Percentiles rank a stretch among this genome's conserved stretches.
phyloP scores from a whole-genome alignment of 2,113 vertebrate species.

The Nibea coibor region DNA sequence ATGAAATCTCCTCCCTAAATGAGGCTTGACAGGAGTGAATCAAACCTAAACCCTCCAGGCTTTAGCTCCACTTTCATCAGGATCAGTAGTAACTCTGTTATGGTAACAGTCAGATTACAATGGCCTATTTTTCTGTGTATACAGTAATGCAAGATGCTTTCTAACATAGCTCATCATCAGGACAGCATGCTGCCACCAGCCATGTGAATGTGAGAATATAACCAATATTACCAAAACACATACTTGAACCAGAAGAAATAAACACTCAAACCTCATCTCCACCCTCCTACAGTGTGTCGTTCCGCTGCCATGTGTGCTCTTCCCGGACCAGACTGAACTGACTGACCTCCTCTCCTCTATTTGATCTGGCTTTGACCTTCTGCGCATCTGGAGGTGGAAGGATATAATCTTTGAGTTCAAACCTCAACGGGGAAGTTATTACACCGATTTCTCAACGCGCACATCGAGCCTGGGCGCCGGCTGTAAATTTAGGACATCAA shows the following conservation, averaged over 20 bases:
- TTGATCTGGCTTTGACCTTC: conserved; percentile 64
- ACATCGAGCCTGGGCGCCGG: conserved; percentile 12
- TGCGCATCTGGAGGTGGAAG: conserved; percentile 62
- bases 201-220: conserved; percentile 30
- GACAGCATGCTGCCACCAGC: conserved; percentile 30
- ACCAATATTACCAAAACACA: conserved; percentile 28
- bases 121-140: conserved; percentile 5
- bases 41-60: background rate
- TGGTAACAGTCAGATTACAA: background rate
- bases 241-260: conserved; percentile 55
- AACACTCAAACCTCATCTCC: conserved; percentile 48
- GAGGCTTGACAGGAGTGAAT: background rate
- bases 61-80: background rate
- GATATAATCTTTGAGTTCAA: conserved; percentile 42
- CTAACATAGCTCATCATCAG: conserved; percentile 12
- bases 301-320: conserved; percentile 46
- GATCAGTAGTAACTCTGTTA: background rate
- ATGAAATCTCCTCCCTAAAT: background rate
- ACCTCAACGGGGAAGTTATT: conserved; percentile 35
- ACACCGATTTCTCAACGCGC: conserved; percentile 14
- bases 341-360: conserved; percentile 52
- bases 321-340: conserved; percentile 41
- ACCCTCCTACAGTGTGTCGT: conserved; percentile 36
- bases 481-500: conserved; percentile 38
- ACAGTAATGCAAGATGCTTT: conserved; percentile 18